A percentile compares a stretch with the other conserved stretches of the same genome.
Conservation (phyloP, 37 sponge, comb jelly and placozoan species). For the Beroe forskalii region DNA sequence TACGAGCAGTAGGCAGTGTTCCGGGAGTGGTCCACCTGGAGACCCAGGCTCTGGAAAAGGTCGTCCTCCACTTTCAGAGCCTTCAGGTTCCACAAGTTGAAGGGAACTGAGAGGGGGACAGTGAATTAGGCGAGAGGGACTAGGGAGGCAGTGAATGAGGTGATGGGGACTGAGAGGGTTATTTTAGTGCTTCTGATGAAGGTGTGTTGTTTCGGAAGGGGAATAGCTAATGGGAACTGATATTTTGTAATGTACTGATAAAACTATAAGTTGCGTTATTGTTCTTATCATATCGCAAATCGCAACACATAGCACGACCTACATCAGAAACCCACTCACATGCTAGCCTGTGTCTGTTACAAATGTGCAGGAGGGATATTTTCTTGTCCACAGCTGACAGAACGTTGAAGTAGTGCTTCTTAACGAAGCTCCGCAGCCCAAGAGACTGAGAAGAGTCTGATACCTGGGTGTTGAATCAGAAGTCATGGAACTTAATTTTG, state of each 20-base stretch:
- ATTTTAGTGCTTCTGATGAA: no score
- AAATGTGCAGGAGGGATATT: constrained; percentile 40
- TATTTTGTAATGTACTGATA: no score
- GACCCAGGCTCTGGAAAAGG: background rate
- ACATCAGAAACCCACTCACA: no score
- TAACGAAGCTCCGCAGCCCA: background rate
- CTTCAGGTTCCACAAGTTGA: background rate
- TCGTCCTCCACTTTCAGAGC: background rate
- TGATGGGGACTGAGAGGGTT: no score
- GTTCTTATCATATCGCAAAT: no score
- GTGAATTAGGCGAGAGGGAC: no score
- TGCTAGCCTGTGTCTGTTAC: background rate
- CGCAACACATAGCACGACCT: no score
- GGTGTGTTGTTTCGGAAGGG: no score
- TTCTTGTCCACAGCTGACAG: background rate
- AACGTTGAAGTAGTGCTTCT: constrained; percentile 11
- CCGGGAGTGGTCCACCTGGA: background rate
- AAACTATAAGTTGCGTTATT: no score
- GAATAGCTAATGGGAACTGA: no score
- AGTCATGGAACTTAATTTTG: background rate
- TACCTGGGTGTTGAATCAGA: background rate
- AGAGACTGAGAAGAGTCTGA: constrained; percentile 11
- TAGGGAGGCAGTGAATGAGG: no score
- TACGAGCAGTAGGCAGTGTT: constrained; percentile 28
- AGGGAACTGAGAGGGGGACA: background rate